A percentile compares a stretch with the other conserved stretches of the same genome.
phyloP scores from a whole-genome alignment of 2,113 vertebrate genomes.

The Pangasianodon hypophthalmus region DNA sequence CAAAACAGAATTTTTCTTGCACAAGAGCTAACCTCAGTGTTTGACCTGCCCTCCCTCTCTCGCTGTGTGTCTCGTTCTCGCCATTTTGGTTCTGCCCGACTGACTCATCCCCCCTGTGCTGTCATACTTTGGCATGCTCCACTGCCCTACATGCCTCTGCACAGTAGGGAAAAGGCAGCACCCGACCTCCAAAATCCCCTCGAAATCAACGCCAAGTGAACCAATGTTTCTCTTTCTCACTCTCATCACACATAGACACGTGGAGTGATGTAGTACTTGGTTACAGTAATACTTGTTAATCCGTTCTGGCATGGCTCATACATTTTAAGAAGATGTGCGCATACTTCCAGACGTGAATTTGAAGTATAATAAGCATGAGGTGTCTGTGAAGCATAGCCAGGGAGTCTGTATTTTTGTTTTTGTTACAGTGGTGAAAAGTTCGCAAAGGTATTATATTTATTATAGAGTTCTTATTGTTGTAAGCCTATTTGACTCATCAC shows the following conservation, averaged over 20 bases:
- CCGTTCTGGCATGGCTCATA: not conserved
- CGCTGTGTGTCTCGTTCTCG: not conserved
- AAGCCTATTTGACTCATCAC: not conserved
- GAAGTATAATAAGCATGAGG: not conserved
- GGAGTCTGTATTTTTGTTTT: not conserved
- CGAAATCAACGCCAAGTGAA: conserved; percentile 25
- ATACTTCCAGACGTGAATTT: not conserved
- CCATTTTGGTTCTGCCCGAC: conserved; percentile 61
- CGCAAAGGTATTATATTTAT: not conserved
- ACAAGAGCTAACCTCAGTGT: not conserved
- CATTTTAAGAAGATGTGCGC: not conserved
- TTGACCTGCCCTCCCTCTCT: conserved; percentile 23
- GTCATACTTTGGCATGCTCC: conserved; percentile 53
- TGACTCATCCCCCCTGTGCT: conserved; percentile 61
- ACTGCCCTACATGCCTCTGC: conserved; percentile 52
- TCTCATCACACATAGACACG: not conserved
- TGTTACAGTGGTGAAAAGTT: not conserved
- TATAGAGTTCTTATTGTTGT: not conserved
- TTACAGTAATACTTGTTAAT: conserved; percentile 1
- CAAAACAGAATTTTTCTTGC: not conserved
- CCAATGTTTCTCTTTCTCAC: not conserved
- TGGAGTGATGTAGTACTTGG: conserved; percentile 1
- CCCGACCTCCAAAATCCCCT: conserved; percentile 34
- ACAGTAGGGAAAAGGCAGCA: conserved; percentile 38
- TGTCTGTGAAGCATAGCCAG: not conserved